Evolutionary conservation across 2,113 vertebrate genomes (phyloP).

Genomic region (Neotoma lepida): DNA sequence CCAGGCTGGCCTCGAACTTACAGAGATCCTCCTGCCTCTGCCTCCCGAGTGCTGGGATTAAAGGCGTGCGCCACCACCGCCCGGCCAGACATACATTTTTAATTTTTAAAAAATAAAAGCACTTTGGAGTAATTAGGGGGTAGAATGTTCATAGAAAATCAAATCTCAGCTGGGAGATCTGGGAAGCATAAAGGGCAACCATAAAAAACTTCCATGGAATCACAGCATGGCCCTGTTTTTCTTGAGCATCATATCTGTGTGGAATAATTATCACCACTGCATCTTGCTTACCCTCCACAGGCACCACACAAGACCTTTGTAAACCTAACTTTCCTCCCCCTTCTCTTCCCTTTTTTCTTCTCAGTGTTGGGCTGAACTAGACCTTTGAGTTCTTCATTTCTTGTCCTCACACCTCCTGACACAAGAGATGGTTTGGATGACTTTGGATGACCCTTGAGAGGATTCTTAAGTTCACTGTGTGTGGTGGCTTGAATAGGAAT

Average conservation of each 20-base stretch:
- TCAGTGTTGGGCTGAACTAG: neutral
- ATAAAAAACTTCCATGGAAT: neutral
- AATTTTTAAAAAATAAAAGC: neutral
- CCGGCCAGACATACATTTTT: too few species aligned
- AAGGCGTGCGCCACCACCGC: too few species aligned
- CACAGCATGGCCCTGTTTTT: neutral
- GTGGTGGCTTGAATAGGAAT: neutral
- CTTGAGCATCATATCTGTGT: neutral
- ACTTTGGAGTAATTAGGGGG: conserved; percentile 1
- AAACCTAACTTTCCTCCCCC: neutral
- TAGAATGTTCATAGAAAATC: conserved; percentile 18
- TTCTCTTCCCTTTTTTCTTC: neutral
- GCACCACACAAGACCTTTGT: conserved; percentile 9
- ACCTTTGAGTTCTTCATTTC: neutral
- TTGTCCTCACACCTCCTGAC: neutral
- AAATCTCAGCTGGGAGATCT: neutral
- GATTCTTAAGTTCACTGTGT: neutral
- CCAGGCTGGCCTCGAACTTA: too few species aligned
- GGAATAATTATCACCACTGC: neutral
- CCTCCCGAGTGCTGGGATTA: too few species aligned
- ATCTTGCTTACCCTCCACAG: neutral
- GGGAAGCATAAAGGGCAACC: neutral
- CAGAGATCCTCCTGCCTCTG: too few species aligned
- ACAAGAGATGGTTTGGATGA: neutral
- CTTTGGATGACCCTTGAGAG: neutral